Conservation (phyloP, 2,113 vertebrate species). For the Gorsachius goisagi region DNA sequence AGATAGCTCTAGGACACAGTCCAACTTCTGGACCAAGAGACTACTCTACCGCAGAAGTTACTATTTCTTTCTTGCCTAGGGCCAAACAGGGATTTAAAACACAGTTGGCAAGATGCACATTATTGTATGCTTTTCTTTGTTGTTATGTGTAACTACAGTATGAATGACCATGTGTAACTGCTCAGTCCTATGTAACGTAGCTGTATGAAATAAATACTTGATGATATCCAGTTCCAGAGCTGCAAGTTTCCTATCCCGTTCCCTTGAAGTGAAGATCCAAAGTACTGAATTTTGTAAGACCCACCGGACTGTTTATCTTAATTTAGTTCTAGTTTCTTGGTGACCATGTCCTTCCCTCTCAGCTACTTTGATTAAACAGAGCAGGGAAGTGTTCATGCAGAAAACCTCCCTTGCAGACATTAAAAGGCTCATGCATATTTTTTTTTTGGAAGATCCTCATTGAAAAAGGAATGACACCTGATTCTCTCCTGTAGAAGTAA, state of each 20-base stretch:
- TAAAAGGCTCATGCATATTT: fast-evolving
- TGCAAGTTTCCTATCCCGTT: background rate
- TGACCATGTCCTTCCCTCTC: background rate
- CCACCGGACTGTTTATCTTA: background rate
- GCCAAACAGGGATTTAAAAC: background rate
- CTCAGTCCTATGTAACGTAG: background rate
- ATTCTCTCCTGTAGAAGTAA: background rate
- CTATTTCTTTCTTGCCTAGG: background rate
- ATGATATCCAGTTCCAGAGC: background rate
- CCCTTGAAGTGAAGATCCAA: background rate
- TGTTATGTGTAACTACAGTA: background rate
- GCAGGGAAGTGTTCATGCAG: background rate
- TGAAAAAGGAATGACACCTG: background rate
- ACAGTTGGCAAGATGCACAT: background rate
- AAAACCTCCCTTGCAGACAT: background rate
- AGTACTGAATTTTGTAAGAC: background rate
- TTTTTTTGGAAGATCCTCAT: background rate
- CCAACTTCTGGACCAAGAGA: background rate
- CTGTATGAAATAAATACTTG: background rate
- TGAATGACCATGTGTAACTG: background rate
- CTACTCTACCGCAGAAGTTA: background rate
- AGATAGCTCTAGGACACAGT: slow-evolving; percentile 13
- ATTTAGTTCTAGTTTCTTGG: background rate
- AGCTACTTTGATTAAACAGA: background rate
- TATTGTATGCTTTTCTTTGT: background rate